Conservation (phyloP, 2,888 invertebrate species). For the Meteorus cinctellus region DNA sequence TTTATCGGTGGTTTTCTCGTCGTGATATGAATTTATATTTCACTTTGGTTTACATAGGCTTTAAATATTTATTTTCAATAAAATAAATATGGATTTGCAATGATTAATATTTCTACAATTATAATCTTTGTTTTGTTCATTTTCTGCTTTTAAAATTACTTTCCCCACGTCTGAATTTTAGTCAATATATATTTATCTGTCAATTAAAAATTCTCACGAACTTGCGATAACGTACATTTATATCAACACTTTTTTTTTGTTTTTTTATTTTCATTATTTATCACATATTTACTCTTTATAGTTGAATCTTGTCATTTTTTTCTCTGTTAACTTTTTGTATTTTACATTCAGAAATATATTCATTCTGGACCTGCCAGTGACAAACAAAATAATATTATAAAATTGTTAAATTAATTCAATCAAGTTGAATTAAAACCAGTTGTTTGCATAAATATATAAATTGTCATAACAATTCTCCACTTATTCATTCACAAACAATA, state of each 20-base stretch:
- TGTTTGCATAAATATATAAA: not conserved
- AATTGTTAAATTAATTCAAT: not conserved
- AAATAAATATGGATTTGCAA: not conserved
- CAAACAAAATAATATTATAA: not conserved
- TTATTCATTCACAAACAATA: not conserved
- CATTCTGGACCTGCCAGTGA: not conserved
- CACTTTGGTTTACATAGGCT: not conserved
- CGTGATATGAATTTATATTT: constrained; percentile 11
- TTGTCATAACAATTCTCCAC: not conserved
- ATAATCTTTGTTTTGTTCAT: not conserved
- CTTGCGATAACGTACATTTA: not conserved
- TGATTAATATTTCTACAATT: not conserved
- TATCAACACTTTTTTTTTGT: not conserved
- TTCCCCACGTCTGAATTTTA: not conserved
- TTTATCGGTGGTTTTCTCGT: not conserved
- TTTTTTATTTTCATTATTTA: not conserved
- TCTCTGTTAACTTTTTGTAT: not conserved
- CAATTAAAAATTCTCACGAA: not conserved
- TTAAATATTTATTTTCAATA: not conserved
- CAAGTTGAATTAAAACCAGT: not conserved
- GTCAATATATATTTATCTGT: not conserved
- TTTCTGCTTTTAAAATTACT: not conserved
- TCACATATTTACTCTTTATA: not conserved
- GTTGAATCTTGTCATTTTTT: not conserved
- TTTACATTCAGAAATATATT: not conserved